A percentile compares a stretch with the other conserved stretches of the same genome.
Evolutionary conservation across 1,140 invertebrate genomes (phyloP).

Genomic region (Pseudoatta argentina): DNA sequence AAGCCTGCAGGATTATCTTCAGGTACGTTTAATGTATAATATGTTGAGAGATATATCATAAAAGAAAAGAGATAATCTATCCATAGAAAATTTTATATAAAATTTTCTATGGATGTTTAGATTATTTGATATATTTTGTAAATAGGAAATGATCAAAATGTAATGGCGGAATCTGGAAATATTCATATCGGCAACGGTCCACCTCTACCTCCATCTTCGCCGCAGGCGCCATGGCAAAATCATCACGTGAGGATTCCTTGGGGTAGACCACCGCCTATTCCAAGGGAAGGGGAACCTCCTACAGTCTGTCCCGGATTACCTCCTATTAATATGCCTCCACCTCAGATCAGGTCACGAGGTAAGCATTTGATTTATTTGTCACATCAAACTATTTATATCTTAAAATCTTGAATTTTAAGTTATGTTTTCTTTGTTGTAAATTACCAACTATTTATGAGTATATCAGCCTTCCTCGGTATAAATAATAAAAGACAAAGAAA

Average conservation of each 20-base stretch:
- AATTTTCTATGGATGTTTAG: not conserved
- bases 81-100: constrained; percentile 18
- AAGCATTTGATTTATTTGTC: constrained; percentile 56
- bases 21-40: constrained; percentile 61
- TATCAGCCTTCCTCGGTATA: not conserved
- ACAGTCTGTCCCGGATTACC: constrained; percentile 77
- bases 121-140: constrained; percentile 26
- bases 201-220: constrained; percentile 68
- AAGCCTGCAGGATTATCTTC: constrained; percentile 69
- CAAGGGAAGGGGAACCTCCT: constrained; percentile 77
- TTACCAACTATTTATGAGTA: not conserved
- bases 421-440: not conserved
- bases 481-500: not conserved
- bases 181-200: constrained; percentile 73
- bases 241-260: constrained; percentile 80
- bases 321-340: constrained; percentile 83
- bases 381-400: constrained; percentile 2
- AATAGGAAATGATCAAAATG: constrained; percentile 80
- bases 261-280: constrained; percentile 80
- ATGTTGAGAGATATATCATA: constrained; percentile 2
- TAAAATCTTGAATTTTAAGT: constrained; percentile 15
- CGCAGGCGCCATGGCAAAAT: constrained; percentile 80
- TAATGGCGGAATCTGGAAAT: constrained; percentile 73
- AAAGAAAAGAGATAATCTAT: not conserved
- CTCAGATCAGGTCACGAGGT: constrained; percentile 84